Evolutionary conservation across 2,797 vertebrate species (phyloP), one percentile per base, ranked within the genome.

Genomic region (Tapera naevia): DNA sequence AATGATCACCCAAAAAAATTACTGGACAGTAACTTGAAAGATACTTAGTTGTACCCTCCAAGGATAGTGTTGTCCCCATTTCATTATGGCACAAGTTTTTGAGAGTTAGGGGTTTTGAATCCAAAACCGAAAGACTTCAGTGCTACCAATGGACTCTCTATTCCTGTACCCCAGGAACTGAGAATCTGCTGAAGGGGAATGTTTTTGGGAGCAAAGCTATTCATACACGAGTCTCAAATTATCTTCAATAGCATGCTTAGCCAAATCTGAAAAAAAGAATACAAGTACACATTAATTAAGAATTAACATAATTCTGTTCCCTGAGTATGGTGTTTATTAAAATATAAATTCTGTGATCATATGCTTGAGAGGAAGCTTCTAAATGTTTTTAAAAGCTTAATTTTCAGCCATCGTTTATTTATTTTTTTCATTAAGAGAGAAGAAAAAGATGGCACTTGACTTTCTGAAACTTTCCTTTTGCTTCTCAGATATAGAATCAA

Each of bases 241-340:
- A 94, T 94, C 91, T 87, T 92, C 91, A 89, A 25, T 58, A 92
- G 84, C 79, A 45, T 72, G 85, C 91, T 95, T 76, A 94, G 86
- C 81, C 89, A 95, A 89, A 93, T 95, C 87, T 69, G 56, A 80
- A 61, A 61, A 94, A 91, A 94, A 91, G 89, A 89, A 91, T 96
- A 65, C 91, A 89, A 91, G 93, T 93, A 93, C 86, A 86, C 87
- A 93, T 97, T 93, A 95, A 95, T 97, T 96, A 95, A 93, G 92
- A 95, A 97, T 95, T 94, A 94, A 88, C 95, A 92, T 97, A 94
- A 96, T 96, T 95, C 72, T 78, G 16, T 92, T 97, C 76, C 87
- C 88, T 89, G 81, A 95, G 79, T 80, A 24, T 91, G 79, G 48
- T 80, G 72, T 89, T 89, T 91, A 91, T 97, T 96, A 95, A 91